Base-by-base conservation (phyloP, 2,797 vertebrate species). In the Diplodus puntazzo region DNA sequence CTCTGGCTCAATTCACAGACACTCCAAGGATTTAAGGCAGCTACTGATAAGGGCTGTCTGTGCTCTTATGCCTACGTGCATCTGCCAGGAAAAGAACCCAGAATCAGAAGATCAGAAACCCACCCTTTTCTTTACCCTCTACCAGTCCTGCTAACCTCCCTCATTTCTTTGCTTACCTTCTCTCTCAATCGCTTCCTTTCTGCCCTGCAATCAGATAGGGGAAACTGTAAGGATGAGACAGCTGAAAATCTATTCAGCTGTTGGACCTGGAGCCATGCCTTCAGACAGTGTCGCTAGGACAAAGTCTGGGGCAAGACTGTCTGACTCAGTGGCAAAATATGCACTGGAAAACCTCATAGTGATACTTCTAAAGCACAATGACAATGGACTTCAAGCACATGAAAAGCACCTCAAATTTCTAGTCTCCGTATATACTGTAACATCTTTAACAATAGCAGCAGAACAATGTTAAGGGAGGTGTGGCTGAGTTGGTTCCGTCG, bases 171-270 rank as follows among this genome's bases (percentile, higher is more conserved):
- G 76, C 71, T 86, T 76, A 58, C 34, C 63, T 76, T 72, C 49
- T 75, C 79, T 70, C 60, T 85, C 74, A 70, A 87, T 81, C 69
- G 49, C 85, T 91, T 91, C 83, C 90, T 89, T 64, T 89, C 54
- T 69, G 57, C 55, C 63, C 72, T 61, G 59, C 46, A 48, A 88
- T 91, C 83, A 88, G 85, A 91, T 87, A 90, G 82, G 65, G 46
- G 77, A 81, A 63, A 62, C 73, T 59, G 23, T 17, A 14, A 81
- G 69, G 69, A 75, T 53, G 76, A 75, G 70, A 83, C 55, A 65
- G 72, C 78, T 83, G 63, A 76, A 75, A 75, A 63, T 27, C 46
- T 45, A 45, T 67, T 85, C 69, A 85, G 69, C 69, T 67, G 59
- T 69, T 68, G 68, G 71, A 60, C 62, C 48, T 45, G 55, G 60